A percentile compares a stretch with the other conserved stretches of the same genome.
Evolutionary conservation across 1,140 invertebrate species (phyloP).

Genomic region (Mylabris phalerata): DNA sequence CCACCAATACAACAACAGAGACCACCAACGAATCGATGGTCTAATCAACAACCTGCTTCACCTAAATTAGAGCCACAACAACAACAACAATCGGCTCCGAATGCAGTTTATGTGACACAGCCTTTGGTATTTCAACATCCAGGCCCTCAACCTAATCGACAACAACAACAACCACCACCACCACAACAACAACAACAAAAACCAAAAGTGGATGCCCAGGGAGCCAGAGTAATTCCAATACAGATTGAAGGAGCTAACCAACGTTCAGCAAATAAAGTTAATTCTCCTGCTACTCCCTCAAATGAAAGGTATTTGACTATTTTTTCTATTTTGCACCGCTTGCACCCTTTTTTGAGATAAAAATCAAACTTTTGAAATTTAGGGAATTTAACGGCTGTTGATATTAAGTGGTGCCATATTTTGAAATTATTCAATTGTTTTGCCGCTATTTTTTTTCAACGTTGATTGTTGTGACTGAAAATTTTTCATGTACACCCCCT

Average conservation of each 20-base stretch:
- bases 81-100: constrained; percentile 13
- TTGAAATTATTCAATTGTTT: too few species aligned
- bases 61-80: constrained; percentile 6
- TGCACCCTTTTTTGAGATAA: too few species aligned
- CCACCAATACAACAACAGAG: constrained; percentile 25
- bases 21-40: constrained; percentile 6
- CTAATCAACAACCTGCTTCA: constrained; percentile 3
- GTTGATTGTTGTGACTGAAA: too few species aligned
- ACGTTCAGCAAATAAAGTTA: constrained; percentile 30
- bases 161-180: constrained; percentile 26
- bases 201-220: constrained; percentile 31
- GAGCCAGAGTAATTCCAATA: constrained; percentile 38
- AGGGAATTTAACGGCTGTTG: too few species aligned
- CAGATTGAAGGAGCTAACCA: constrained; percentile 34
- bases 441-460: too few species aligned
- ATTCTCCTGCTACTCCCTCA: constrained; percentile 22
- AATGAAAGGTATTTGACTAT: constrained; percentile 23
- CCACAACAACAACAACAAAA: constrained; percentile 21
- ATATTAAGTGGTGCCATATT: too few species aligned
- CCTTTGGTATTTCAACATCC: constrained; percentile 35
- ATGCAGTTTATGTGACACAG: constrained; percentile 36
- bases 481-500: too few species aligned
- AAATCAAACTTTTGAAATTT: too few species aligned
- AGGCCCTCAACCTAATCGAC: constrained; percentile 13
- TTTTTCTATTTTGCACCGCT: background rate